Conservation (phyloP, 2,113 vertebrate genomes). For the Sceloporus undulatus region DNA sequence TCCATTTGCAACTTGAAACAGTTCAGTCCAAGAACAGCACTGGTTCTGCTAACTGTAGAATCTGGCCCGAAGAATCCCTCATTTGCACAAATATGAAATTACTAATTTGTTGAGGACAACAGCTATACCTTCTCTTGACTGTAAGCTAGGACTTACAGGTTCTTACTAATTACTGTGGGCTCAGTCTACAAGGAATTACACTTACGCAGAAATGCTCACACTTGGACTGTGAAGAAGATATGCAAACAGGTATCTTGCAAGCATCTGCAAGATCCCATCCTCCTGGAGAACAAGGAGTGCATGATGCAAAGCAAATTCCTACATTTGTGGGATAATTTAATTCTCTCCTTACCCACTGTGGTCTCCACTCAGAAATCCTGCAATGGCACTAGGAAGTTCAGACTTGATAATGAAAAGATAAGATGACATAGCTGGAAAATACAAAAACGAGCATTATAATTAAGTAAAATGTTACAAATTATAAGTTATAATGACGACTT, state of each 20-base stretch:
- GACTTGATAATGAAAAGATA: constrained; percentile 95
- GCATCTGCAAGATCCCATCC: neutral
- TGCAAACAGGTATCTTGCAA: neutral
- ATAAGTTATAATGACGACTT: constrained; percentile 6
- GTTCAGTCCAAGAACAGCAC: neutral
- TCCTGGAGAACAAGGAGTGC: neutral
- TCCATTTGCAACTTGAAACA: neutral
- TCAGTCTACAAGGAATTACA: constrained; percentile 15
- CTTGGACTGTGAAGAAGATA: neutral
- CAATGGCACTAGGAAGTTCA: constrained; percentile 91
- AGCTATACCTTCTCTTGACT: constrained; percentile 43
- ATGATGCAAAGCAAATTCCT: neutral
- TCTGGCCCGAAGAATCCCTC: constrained; percentile 1
- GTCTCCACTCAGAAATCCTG: constrained; percentile 80
- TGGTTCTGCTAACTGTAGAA: constrained; percentile 7
- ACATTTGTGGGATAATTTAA: constrained; percentile 25
- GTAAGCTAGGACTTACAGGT: constrained; percentile 44
- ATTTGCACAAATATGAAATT: constrained; percentile 13
- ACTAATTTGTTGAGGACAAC: constrained; percentile 22
- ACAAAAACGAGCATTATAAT: constrained; percentile 42
- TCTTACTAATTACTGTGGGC: constrained; percentile 39
- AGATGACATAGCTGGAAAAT: constrained; percentile 92
- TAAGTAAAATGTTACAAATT: constrained; percentile 38
- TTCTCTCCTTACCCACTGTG: constrained; percentile 82
- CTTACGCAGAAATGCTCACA: neutral